Conservation (phyloP, 30 jellyfish, hydroid and myxozoan genomes). For the Chrysaora quinquecirrha region DNA sequence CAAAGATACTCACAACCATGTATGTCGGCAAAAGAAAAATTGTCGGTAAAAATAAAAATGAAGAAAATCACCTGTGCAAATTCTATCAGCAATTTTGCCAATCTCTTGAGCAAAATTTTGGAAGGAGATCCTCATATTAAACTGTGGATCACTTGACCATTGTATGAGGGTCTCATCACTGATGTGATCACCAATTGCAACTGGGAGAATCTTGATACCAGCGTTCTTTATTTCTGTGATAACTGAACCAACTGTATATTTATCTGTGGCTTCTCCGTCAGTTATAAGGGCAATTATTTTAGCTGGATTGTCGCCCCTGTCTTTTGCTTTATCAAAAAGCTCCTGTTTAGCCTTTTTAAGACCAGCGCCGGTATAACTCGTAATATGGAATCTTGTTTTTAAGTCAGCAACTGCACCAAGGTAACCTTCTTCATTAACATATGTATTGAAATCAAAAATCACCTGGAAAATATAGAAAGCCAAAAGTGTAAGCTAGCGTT, state of each 20-base stretch:
- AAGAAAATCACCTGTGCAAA: slow-evolving; percentile 71
- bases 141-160: slow-evolving; percentile 71
- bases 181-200: slow-evolving; percentile 61
- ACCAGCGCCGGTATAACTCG: slow-evolving; percentile 49
- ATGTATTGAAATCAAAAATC: slow-evolving; percentile 28
- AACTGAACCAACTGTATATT: slow-evolving; percentile 25
- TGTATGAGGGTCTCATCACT: slow-evolving; percentile 19
- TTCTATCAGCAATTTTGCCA: slow-evolving; percentile 20
- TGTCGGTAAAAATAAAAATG: too few species aligned
- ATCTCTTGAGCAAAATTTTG: slow-evolving; percentile 27
- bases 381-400: background rate
- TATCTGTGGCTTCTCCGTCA: slow-evolving; percentile 48
- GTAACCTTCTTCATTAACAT: slow-evolving; percentile 16
- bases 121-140: slow-evolving; percentile 23
- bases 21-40: too few species aligned
- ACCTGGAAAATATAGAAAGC: too few species aligned
- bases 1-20: too few species aligned
- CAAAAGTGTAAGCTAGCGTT: too few species aligned
- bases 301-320: slow-evolving; percentile 41
- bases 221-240: slow-evolving; percentile 40
- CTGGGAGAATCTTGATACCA: slow-evolving; percentile 47
- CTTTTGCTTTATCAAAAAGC: slow-evolving; percentile 26
- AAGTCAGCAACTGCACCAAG: slow-evolving; percentile 28
- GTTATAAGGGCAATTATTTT: slow-evolving; percentile 41
- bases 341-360: slow-evolving; percentile 40